Conservation (phyloP, 2,113 vertebrate genomes). For the Cairina moschata region DNA sequence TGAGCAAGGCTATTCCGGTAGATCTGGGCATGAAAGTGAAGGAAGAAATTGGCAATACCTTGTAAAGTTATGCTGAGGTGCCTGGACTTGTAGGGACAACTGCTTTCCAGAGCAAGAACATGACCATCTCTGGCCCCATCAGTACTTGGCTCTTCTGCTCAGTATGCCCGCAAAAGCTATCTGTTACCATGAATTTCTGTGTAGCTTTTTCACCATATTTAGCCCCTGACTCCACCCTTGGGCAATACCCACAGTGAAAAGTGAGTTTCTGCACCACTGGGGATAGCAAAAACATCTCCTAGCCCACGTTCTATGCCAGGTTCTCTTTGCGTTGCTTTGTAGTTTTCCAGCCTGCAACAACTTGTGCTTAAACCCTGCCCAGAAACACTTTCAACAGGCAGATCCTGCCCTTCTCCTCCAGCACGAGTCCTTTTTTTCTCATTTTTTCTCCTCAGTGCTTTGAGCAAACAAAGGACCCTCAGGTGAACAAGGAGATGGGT, state of each 20-base stretch:
- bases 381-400: not conserved
- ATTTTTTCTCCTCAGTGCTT: not conserved
- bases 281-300: rapidly evolving
- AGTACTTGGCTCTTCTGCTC: not conserved
- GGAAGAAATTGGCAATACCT: not conserved
- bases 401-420: too few relatives aligned
- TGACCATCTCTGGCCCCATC: too few relatives aligned
- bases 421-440: not conserved
- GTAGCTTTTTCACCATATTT: not conserved
- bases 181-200: not conserved
- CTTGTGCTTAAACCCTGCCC: too few relatives aligned
- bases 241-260: not conserved
- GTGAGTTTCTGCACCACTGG: not conserved
- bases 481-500: not conserved
- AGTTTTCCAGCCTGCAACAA: not conserved
- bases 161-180: not conserved
- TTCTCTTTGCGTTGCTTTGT: not conserved
- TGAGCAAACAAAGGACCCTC: not conserved
- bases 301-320: too few relatives aligned
- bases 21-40: not conserved
- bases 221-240: not conserved
- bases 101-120: not conserved
- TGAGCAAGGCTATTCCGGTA: not conserved
- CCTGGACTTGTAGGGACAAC: not conserved
- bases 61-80: not conserved